Base-by-base conservation (phyloP, 2,888 invertebrate genomes). In the Xanthostigma xanthostigma region DNA sequence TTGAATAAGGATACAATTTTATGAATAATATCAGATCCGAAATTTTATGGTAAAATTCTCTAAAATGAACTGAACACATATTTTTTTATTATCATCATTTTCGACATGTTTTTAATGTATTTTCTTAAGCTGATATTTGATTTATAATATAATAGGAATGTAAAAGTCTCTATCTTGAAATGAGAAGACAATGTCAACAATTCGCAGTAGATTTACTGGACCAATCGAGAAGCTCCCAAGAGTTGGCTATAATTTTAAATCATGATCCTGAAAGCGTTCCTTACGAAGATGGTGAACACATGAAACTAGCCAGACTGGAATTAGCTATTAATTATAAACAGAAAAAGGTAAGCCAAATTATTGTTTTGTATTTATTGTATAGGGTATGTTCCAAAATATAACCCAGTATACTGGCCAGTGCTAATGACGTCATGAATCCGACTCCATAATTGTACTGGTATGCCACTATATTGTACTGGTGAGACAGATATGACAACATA, bases 241-340 rank as follows among this genome's bases (percentile, higher is more conserved):
- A 97, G 68, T 69, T 97, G 59, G 92, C 92, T 52, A 86, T 94
- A 44, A 84, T 97, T 51, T 75, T 97, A 14, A 96, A 96, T 68
- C 89, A 95, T 60, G 91, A 93, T 63, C 89, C 81, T 1, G 81
- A 83, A 2, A 68, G 67, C 39, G 75, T 78, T 0, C 78, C 79
- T 1, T 84, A 83, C 59, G 78, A 84, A 53, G 80, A 81, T 3
- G 88, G 86, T 0, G 87, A 88, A 55, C 82, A 85, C 53, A 90
- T 90, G 82, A 79, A 82, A 58, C 70, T 97, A 44, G 83, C 88
- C 1, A 73, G 93, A 44, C 71, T 97, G 46, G 91, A 93, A 60
- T 71, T 91, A 52, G 96, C 96, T 1, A 91, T 97, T 51, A 78
- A 85, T 59, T 93, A 89, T 63, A 92, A 94, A 61, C 96, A 97